phyloP scores from a whole-genome alignment of 1,140 invertebrate genomes.

The Lordiphosa stackelbergi region DNA sequence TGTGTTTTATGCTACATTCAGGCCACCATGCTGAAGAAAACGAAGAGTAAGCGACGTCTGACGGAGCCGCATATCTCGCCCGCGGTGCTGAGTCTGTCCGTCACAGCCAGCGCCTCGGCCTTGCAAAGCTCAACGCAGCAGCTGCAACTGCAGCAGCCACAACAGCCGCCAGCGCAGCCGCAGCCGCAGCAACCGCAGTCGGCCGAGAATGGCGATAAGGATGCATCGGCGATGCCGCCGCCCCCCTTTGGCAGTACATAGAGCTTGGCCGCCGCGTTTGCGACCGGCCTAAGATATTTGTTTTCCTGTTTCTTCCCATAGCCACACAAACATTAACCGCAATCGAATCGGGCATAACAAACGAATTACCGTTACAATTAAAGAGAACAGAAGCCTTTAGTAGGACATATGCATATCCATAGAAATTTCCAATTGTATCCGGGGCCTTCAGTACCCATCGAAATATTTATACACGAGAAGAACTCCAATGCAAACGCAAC shows the following conservation, averaged over 20 bases:
- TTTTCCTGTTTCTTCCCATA: conserved; percentile 76
- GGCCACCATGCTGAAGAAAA: conserved; percentile 88
- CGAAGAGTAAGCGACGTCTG: conserved; percentile 94
- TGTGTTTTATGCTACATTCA: conserved; percentile 76
- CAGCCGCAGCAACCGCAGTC: conserved; percentile 43
- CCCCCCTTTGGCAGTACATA: conserved; percentile 66
- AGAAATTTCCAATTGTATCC: conserved; percentile 10
- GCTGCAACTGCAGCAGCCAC: conserved; percentile 17
- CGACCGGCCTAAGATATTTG: conserved; percentile 73
- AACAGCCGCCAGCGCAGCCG: conserved; percentile 28
- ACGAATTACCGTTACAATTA: conserved; percentile 10
- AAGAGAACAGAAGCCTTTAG: conserved; percentile 15
- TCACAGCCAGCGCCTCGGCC: conserved; percentile 27
- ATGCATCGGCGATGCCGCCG: conserved; percentile 38
- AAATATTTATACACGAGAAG: conserved; percentile 13
- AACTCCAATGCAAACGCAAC: conserved; percentile 10
- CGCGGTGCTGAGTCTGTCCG: conserved; percentile 74
- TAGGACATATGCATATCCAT: conserved; percentile 9
- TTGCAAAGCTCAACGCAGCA: conserved; percentile 77
- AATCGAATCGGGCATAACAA: conserved; percentile 6
- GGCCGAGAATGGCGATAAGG: conserved; percentile 73
- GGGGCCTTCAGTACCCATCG: neutral
- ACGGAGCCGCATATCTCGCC: conserved; percentile 89
- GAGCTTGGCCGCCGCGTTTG: conserved; percentile 59
- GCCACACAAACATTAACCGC: conserved; percentile 19